Base-by-base conservation (phyloP, 2,888 invertebrate species). In the Salticus scenicus region DNA sequence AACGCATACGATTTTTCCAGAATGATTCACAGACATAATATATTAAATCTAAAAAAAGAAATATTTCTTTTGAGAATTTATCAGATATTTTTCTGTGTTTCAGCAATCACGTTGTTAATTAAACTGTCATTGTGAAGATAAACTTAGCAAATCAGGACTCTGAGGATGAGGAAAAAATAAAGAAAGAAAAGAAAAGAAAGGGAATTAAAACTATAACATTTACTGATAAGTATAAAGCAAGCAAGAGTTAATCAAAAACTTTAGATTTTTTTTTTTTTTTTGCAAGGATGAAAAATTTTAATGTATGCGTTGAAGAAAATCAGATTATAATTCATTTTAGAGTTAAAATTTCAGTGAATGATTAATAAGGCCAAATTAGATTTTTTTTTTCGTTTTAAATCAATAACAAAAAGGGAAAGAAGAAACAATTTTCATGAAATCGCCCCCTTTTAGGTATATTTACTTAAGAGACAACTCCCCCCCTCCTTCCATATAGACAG, bases 111-210 rank as follows among this genome's bases (percentile, higher is more conserved):
- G 80, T 57, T 76, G 78, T 86, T 86, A 86, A 86, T 86, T 80
- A 86, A 86, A 72, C 76, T 86, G 86, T 86, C 86, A 86, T 71
- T 80, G 75, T 37, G 27, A 71, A 86, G 85, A 85, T 85, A 85
- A 57, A 57, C 57, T 24, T 24, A 57, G 20, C 57, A 57, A 47
- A 47, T 47, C 42, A 14, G 42, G 57, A 57, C 57, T 57, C 12
- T 24, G 7, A 2, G 42, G 14, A 17, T 47, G 17, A 57, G 24
- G 2, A 17, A 57, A 24, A 57, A 57, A 57, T 17, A n/a, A 63
- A 70, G 70, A 69, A 17, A 57, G 5, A 57, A 57, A 24, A 57
- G 24, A 63, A 70, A 72, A 69, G 66, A 72, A 24, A 14, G 33
- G 47, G 71, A 77, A 72, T 67, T 72, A 78, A 77, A 87, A 87